Base-by-base conservation (phyloP, 2,888 invertebrate genomes). In the Catocala nupta region DNA sequence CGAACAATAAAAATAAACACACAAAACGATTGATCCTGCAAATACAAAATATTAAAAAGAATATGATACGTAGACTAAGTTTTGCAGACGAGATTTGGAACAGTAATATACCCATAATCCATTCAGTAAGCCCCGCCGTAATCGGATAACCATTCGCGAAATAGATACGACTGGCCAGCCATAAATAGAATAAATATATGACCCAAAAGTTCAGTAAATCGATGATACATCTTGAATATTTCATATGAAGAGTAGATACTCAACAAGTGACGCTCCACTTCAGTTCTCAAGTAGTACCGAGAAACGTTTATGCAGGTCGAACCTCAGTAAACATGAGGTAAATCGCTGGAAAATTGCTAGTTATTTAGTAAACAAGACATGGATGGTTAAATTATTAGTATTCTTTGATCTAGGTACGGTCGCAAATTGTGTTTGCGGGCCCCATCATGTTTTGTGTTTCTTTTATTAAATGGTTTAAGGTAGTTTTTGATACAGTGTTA, bases 71-170 rank as follows among this genome's bases (percentile, higher is more conserved):
- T 39, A 12, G 12, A 13, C 45, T 8, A 47, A 47, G 5, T 5
- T 13, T 7, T 12, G 8, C 45, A 13, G 12, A 8, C 5, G 11
- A 25, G 5, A 48, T 7, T 25, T 7, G 33, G 33, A 33, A 48
- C 33, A 55, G 45, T 39, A 39, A 45, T 53, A 33, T 34, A n/a
- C 8, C 8, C 6, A 45, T 54, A 55, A 55, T 55, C 34, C 13
- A 53, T 57, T 66, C 42, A 50, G 16, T 67, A 66, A 63, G 50
- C 52, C 51, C 59, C 44, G 25, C 25, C 1, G 5, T 75, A 64
- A 71, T 75, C 60, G 50, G 51, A 63, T 75, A 72, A 68, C 43
- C 43, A 47, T 48, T 52, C 47, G 62, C 57, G 36, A 61, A 71
- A 71, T 63, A 64, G 39, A 63, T 54, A 65, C 57, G 64, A 33